These are phyloP conservation scores for Epinotia brunnichana DNA, from an alignment of 2,888 invertebrate species.

Conservation along the genomic window DNA sequence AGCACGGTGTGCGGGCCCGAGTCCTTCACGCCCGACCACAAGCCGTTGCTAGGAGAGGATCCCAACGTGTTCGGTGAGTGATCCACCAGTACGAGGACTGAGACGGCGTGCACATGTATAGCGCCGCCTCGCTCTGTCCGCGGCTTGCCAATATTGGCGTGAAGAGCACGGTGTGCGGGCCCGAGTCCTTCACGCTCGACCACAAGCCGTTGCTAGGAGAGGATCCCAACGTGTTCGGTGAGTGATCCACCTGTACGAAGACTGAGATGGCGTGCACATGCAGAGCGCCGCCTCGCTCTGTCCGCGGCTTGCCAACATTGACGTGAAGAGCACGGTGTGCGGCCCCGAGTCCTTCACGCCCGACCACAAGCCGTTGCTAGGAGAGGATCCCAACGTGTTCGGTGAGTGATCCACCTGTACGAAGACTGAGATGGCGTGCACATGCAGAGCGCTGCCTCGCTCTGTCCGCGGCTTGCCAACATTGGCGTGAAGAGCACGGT, in stretches of 20 bases:
- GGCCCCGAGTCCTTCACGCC: conserved; percentile 97
- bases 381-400: conserved; percentile 82
- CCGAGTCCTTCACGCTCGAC: conserved; percentile 96
- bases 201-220: conserved; percentile 94
- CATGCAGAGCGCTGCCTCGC: conserved; percentile 86
- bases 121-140: conserved; percentile 89
- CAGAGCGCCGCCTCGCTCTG: conserved; percentile 88
- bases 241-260: conserved; percentile 94
- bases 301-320: conserved; percentile 88
- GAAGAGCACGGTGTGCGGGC: conserved; percentile 94
- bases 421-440: conserved; percentile 93
- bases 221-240: conserved; percentile 86
- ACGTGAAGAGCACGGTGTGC: conserved; percentile 93
- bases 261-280: conserved; percentile 91
- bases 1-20: conserved; percentile 96
- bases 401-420: conserved; percentile 83
- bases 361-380: conserved; percentile 94
- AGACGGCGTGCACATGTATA: conserved; percentile 89
- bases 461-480: conserved; percentile 89
- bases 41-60: conserved; percentile 92
- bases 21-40: conserved; percentile 96
- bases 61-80: conserved; percentile 85
- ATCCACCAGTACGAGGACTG: conserved; percentile 94
- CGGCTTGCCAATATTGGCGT: conserved; percentile 89
- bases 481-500: conserved; percentile 93